phyloP scores from a whole-genome alignment of 2,797 vertebrate genomes.

The Tapirus indicus region DNA sequence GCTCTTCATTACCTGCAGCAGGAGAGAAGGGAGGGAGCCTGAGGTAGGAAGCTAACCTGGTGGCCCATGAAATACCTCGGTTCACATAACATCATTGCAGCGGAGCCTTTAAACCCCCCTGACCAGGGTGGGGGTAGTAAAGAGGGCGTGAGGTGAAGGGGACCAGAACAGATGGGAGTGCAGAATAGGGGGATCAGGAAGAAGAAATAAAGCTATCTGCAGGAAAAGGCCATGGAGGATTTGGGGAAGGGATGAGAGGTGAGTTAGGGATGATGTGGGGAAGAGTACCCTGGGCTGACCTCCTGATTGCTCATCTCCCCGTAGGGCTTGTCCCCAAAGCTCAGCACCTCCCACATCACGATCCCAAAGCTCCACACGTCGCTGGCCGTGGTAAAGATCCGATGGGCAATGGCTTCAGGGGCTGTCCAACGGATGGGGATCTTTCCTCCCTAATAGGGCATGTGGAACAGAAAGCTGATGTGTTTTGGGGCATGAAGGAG shows the following conservation, averaged over 20 bases:
- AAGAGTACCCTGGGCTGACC: constrained; percentile 76
- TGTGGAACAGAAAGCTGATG: neutral
- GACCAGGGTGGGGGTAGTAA: neutral
- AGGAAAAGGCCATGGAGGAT: neutral
- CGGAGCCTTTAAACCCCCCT: neutral
- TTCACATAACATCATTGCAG: neutral
- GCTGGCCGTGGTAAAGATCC: constrained; percentile 90
- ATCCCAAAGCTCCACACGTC: constrained; percentile 92
- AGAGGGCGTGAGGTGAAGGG: neutral
- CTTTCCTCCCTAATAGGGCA: constrained; percentile 87
- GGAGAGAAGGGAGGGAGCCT: neutral
- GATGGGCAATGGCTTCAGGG: constrained; percentile 90
- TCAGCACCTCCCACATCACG: constrained; percentile 92
- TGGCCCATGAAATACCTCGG: neutral
- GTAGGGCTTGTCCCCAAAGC: constrained; percentile 91
- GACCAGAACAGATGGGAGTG: neutral
- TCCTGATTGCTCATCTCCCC: constrained; percentile 91
- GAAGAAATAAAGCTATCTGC: neutral
- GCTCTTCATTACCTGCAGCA: constrained; percentile 95
- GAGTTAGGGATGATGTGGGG: neutral
- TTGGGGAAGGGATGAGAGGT: neutral
- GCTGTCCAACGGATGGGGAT: constrained; percentile 91
- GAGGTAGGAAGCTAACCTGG: neutral
- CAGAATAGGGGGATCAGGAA: neutral
- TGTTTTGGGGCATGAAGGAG: neutral